Evolutionary conservation across 30 jellyfish, hydroid and myxozoan genomes (phyloP).

Genomic region (Turritopsis rubra): DNA sequence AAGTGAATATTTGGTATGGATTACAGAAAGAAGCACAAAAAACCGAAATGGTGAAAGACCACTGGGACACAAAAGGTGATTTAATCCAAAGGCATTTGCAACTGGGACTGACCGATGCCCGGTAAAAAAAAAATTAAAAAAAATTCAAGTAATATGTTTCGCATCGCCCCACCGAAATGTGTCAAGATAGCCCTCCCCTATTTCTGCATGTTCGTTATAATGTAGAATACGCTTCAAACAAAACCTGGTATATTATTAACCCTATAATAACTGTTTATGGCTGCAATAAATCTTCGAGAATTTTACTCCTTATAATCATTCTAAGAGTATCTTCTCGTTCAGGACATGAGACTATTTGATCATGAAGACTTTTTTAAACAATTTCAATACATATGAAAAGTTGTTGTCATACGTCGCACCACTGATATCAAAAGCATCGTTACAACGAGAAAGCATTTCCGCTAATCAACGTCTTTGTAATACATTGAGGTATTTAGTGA

Average conservation of each 20-base stretch:
- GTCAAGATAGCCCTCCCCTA: no score
- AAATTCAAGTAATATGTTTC: background rate
- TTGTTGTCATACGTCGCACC: slow-evolving; percentile 13
- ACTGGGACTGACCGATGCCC: slow-evolving; percentile 9
- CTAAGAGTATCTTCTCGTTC: background rate
- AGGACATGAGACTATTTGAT: background rate
- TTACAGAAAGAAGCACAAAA: slow-evolving; percentile 1
- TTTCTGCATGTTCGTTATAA: no score
- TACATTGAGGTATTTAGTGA: slow-evolving; percentile 30
- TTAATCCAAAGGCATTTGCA: slow-evolving; percentile 10
- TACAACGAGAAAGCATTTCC: slow-evolving; percentile 30
- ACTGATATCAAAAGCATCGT: slow-evolving; percentile 11
- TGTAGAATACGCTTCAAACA: no score
- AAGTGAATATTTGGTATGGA: background rate
- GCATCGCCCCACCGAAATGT: slow-evolving; percentile 6
- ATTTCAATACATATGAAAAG: background rate
- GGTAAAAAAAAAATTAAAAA: no score
- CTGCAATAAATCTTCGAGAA: no score
- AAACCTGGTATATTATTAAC: no score
- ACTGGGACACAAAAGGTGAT: slow-evolving; percentile 5
- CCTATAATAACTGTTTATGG: no score
- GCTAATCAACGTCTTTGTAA: slow-evolving; percentile 37
- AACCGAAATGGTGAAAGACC: slow-evolving; percentile 5
- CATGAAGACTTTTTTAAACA: background rate
- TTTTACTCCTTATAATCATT: no score